These are phyloP conservation scores for Nothobranchius furzeri DNA, from an alignment of 2,113 vertebrate genomes.

Conservation along the genomic window DNA sequence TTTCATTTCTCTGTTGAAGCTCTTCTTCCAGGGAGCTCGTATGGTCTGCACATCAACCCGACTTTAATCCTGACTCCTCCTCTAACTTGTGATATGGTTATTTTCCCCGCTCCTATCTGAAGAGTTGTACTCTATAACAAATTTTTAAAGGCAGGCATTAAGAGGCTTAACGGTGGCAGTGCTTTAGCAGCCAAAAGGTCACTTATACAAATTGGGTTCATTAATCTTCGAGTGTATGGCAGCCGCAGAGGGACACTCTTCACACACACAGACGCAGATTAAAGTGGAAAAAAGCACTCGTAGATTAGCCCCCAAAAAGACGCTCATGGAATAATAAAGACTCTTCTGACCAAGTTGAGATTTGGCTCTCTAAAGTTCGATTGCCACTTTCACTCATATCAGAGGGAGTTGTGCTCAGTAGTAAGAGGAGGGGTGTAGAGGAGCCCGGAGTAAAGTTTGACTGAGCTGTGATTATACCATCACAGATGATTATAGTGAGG, in stretches of 20 bases:
- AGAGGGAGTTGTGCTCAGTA: constrained; percentile 31
- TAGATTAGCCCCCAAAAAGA: constrained; percentile 75
- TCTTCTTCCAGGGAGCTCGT: constrained; percentile 24
- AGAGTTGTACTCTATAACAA: constrained; percentile 69
- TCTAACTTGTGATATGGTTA: constrained; percentile 58
- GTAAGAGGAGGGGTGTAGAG: constrained; percentile 38
- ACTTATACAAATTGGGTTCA: constrained; percentile 84
- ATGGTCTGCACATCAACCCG: constrained; percentile 48
- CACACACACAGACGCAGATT: constrained; percentile 76
- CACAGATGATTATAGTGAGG: constrained; percentile 68
- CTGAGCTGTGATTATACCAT: constrained; percentile 73
- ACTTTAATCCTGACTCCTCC: constrained; percentile 69
- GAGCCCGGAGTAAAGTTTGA: constrained; percentile 60
- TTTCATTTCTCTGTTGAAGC: constrained; percentile 42
- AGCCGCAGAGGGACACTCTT: constrained; percentile 74
- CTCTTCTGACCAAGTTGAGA: constrained; percentile 62
- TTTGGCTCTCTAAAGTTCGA: constrained; percentile 68
- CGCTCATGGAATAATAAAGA: constrained; percentile 73
- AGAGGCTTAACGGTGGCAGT: constrained; percentile 76
- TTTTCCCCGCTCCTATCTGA: constrained; percentile 70
- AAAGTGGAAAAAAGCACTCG: constrained; percentile 69
- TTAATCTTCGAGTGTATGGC: constrained; percentile 81
- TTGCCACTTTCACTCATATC: constrained; percentile 69
- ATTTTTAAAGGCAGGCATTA: constrained; percentile 72
- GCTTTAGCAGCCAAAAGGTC: constrained; percentile 81